Base-by-base conservation (phyloP, 2,888 invertebrate genomes). In the Calephelis perditalis region DNA sequence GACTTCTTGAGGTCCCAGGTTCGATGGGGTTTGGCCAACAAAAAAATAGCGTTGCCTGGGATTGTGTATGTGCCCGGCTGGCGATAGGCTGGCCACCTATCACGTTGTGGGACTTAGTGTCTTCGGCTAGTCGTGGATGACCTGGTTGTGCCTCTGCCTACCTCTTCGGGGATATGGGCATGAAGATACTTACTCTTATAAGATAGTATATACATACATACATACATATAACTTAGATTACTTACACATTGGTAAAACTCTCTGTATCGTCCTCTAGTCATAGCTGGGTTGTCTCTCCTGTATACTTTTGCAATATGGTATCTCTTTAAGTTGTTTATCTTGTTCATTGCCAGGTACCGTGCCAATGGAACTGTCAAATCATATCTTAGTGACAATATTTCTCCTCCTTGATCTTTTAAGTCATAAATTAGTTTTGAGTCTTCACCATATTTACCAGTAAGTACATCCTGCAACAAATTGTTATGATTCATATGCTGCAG, bases 281-380 rank as follows among this genome's bases (percentile, higher is more conserved):
- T 98, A 0, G 98, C 96, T 3, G 99, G 99, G 84, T 99, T 99
- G 83, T 99, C 99, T 69, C 99, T 92, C 59, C 99, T 92, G 80
- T 99, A 99, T 5, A 99, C 99, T 89, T 99, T 99, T 43, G 98
- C 99, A 70, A 99, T 99, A 79, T 99, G 99, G 84, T 99, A 99
- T 61, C 99, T 93, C 82, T 99, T 99, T 65, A 99, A 94, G 71
- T 94, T 96, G 55, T 93, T 93, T 58, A 99, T 96, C 90, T 99
- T 99, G 84, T 95, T 97, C 99, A 99, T 99, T 0, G 99, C 99
- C 70, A 99, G 86, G 82, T 98, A 99, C 60, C 99, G 92, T 7
- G 99, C 99, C 83, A 99, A 95, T 36, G 99, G 99, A 57, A 99
- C 99, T 3, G 99, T 99, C 62, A 99, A 91, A 84, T 99, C 99